These are phyloP conservation scores for Agrochola lota DNA, from an alignment of 2,888 invertebrate genomes.

Conservation along the genomic window DNA sequence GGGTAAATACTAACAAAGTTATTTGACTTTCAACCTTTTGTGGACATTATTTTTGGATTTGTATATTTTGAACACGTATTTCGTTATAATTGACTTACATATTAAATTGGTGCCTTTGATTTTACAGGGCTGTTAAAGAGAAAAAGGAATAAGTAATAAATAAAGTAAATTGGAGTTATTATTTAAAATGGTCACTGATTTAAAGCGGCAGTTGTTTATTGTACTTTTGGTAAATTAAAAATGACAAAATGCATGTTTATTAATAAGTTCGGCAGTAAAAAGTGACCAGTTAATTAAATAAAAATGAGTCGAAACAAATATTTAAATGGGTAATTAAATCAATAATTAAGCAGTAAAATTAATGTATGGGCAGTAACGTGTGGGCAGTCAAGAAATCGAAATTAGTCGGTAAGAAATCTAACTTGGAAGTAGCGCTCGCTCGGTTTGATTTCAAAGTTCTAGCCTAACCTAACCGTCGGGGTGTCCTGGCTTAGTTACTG, in stretches of 20 bases:
- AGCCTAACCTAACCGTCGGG: too few species aligned
- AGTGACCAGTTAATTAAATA: too few species aligned
- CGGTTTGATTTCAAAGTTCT: too few species aligned
- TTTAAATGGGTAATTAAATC: neutral
- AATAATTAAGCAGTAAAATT: neutral
- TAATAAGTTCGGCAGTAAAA: too few species aligned
- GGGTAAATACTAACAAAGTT: slow-evolving; percentile 47
- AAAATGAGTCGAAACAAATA: too few species aligned
- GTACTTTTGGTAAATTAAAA: too few species aligned
- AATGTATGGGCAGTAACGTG: too few species aligned
- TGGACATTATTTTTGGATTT: slow-evolving; percentile 33
- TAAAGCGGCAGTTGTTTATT: too few species aligned
- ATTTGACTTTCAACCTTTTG: slow-evolving; percentile 49
- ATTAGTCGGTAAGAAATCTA: too few species aligned
- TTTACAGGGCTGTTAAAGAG: neutral
- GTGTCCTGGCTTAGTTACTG: too few species aligned
- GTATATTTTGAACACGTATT: slow-evolving; percentile 28
- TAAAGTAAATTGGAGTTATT: neutral
- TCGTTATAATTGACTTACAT: slow-evolving; percentile 5
- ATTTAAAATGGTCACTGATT: too few species aligned
- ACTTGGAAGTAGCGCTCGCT: neutral
- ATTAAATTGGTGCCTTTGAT: neutral
- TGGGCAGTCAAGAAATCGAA: neutral
- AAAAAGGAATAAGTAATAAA: neutral
- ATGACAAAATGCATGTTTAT: too few species aligned